Conservation (phyloP, 2,888 invertebrate species). For the Eupithecia abbreviata region DNA sequence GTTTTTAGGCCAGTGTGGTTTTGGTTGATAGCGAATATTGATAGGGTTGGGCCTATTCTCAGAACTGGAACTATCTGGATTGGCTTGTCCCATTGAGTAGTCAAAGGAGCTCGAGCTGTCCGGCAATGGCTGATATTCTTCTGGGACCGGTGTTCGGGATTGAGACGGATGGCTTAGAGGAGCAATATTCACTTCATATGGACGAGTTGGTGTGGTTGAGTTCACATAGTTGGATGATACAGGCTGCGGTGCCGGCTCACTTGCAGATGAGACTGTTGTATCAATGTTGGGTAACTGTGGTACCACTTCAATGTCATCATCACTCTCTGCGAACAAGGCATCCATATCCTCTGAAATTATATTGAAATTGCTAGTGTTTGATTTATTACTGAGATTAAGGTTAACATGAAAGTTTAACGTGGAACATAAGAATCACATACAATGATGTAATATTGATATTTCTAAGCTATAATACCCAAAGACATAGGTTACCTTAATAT, state of each 20-base stretch:
- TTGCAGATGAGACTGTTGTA: slow-evolving; percentile 49
- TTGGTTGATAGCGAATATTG: slow-evolving; percentile 76
- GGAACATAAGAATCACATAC: too few relatives aligned
- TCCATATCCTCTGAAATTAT: slow-evolving; percentile 84
- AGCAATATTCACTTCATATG: slow-evolving; percentile 64
- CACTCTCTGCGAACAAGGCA: slow-evolving; percentile 86
- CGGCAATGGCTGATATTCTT: slow-evolving; percentile 78
- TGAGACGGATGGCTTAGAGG: slow-evolving; percentile 63
- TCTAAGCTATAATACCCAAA: too few relatives aligned
- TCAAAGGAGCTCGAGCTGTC: slow-evolving; percentile 76
- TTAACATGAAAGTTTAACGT: too few relatives aligned
- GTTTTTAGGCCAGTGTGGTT: slow-evolving; percentile 61
- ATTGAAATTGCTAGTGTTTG: neutral
- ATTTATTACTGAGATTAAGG: too few relatives aligned
- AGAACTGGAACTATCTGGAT: slow-evolving; percentile 57
- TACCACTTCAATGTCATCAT: slow-evolving; percentile 83
- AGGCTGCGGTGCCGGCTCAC: slow-evolving; percentile 58
- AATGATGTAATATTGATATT: too few relatives aligned
- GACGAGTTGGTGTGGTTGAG: slow-evolving; percentile 67
- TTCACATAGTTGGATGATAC: slow-evolving; percentile 71
- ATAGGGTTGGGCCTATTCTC: slow-evolving; percentile 49
- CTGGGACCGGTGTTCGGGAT: slow-evolving; percentile 75
- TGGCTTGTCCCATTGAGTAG: slow-evolving; percentile 58
- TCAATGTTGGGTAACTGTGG: slow-evolving; percentile 57
- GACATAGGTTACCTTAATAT: too few relatives aligned